Percentiles rank a stretch among this genome's conserved stretches.
Evolutionary conservation across 2,113 vertebrate species (phyloP).

Genomic region (Pedetes capensis): DNA sequence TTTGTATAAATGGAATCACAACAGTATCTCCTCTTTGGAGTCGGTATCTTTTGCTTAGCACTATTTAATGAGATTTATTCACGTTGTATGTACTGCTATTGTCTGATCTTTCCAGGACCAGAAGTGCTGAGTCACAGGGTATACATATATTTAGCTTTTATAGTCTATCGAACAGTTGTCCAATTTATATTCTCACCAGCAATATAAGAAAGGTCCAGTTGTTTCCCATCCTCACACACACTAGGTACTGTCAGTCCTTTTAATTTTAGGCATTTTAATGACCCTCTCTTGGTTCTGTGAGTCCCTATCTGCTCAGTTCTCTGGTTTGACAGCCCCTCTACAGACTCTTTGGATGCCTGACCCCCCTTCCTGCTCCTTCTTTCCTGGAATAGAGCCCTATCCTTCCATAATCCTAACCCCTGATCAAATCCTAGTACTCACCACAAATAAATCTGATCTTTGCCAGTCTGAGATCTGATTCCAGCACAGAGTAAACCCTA

Average conservation of each 20-base stretch:
- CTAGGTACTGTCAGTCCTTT: neutral
- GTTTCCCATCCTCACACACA: neutral
- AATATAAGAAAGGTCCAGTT: slow-evolving; percentile 17
- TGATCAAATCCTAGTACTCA: neutral
- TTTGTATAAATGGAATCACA: neutral
- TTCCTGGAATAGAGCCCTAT: slow-evolving; percentile 4
- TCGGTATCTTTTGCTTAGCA: slow-evolving; percentile 15
- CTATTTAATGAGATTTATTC: neutral
- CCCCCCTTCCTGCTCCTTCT: neutral
- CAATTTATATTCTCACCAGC: neutral
- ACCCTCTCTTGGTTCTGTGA: neutral
- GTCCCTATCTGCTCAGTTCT: slow-evolving; percentile 1
- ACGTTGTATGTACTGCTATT: neutral
- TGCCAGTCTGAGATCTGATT: slow-evolving; percentile 10
- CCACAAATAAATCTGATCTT: slow-evolving; percentile 41
- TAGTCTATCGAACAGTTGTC: neutral
- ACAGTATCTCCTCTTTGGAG: neutral
- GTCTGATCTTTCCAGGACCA: slow-evolving; percentile 5
- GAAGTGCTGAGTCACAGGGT: neutral
- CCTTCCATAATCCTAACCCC: neutral
- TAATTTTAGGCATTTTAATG: neutral
- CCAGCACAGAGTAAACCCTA: neutral
- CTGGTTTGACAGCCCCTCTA: neutral
- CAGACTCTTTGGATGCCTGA: neutral
- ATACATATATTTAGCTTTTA: neutral